Base-by-base conservation (phyloP, 2,797 vertebrate species). In the Oreonectes daqikongensis region DNA sequence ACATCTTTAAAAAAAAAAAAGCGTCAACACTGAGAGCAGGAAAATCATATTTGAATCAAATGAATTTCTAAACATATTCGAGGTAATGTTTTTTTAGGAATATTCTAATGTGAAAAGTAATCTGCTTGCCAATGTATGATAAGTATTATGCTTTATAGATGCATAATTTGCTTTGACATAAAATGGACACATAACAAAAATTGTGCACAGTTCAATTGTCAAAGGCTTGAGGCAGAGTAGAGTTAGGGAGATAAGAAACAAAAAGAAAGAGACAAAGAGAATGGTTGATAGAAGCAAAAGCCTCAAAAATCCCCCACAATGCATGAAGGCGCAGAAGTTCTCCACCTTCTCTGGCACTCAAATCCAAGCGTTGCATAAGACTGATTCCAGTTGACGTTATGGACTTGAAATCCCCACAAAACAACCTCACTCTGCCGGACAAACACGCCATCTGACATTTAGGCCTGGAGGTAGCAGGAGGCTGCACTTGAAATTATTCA, bases 401-500 rank as follows among this genome's bases (percentile, higher is more conserved):
- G 18, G 38, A 52, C 50, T 66, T 75, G 52, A 68, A 68, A 75
- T 46, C 15, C 26, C 24, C 53, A 24, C 30, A 66, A 44, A 68
- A 68, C 64, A 75, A 46, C 73, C 53, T 68, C 72, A 75, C 72
- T 66, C 28, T 60, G 38, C 53, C 57, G 64, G 73, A 75, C 64
- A 68, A 68, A 67, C 64, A 74, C 32, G 11, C 65, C 44, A 74
- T 75, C 35, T 79, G 71, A 79, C 57, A 55, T 69, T 74, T 74
- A 64, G 24, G 64, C 78, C 71, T 52, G 71, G 55, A 74, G 69
- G 48, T 38, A 79, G 69, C 64, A 79, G 32, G 57, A 69, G 61
- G 53, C 66, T 68, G 71, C 18, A 7, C 26, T 69, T 64, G 72
- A 75, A 75, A 79, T 79, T 63, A 74, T 79, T 79, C 38, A 79